Evolutionary conservation across 2,888 invertebrate species (phyloP).

Genomic region (Willowsia nigromaculata): DNA sequence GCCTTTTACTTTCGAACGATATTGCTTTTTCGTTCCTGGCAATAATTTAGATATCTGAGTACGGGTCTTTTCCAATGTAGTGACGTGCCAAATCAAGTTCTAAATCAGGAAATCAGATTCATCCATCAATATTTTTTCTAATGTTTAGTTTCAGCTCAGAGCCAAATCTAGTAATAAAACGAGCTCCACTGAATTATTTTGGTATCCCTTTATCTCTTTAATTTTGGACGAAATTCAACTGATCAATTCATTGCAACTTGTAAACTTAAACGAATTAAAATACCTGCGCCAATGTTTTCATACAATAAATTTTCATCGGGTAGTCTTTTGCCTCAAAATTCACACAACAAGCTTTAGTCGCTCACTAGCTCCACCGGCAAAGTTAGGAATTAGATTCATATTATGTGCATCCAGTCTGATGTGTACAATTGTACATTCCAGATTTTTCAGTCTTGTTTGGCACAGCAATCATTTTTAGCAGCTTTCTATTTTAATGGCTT

Average conservation of each 20-base stretch:
- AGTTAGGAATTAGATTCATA: too few species aligned
- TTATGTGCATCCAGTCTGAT: too few species aligned
- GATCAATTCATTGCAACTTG: not conserved
- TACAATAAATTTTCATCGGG: too few species aligned
- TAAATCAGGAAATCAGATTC: slow-evolving; percentile 59
- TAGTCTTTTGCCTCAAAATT: too few species aligned
- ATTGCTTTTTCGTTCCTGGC: slow-evolving; percentile 57
- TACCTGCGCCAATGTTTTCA: not conserved
- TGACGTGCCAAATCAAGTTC: slow-evolving; percentile 55
- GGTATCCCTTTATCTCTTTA: not conserved
- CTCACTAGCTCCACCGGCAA: too few species aligned
- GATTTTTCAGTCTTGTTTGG: slow-evolving; percentile 2
- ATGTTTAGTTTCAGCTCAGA: not conserved
- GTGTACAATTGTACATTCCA: not conserved
- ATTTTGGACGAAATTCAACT: not conserved
- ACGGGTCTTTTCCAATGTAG: slow-evolving; percentile 45
- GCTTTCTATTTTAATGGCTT: slow-evolving; percentile 40
- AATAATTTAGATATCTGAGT: slow-evolving; percentile 57
- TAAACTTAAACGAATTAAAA: not conserved
- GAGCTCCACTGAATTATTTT: not conserved
- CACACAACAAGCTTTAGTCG: too few species aligned
- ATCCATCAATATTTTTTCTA: slow-evolving; percentile 37
- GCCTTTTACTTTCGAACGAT: slow-evolving; percentile 26
- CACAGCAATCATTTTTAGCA: slow-evolving; percentile 27
- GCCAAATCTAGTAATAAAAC: not conserved